A percentile compares a stretch with the other conserved stretches of the same genome.
phyloP scores from a whole-genome alignment of 2,888 invertebrate genomes.

The Tetramorium bicarinatum region DNA sequence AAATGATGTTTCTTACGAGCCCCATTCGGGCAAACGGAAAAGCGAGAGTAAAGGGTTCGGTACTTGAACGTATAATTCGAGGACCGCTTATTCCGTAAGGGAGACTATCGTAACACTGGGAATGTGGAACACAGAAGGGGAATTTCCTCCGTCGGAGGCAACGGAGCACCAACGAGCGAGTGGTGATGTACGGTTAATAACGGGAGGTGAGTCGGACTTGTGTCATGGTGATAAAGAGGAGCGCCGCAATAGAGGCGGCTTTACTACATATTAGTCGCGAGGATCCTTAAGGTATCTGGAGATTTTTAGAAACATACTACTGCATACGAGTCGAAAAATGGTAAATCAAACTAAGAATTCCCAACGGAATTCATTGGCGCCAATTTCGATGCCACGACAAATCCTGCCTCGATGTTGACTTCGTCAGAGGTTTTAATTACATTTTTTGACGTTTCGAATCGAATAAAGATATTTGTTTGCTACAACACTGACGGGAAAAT shows the following conservation, averaged over 20 bases:
- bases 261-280: slow-evolving; percentile 73
- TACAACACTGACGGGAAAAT: background rate
- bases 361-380: background rate
- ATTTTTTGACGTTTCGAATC: background rate
- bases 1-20: slow-evolving; percentile 9
- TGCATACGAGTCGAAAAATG: background rate
- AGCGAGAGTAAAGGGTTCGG: background rate
- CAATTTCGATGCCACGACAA: background rate
- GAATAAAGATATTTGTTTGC: background rate
- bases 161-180: slow-evolving; percentile 47
- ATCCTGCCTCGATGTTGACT: background rate
- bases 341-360: slow-evolving; percentile 3
- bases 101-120: background rate
- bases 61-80: slow-evolving; percentile 28
- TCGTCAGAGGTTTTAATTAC: background rate
- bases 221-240: slow-evolving; percentile 56
- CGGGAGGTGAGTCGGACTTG: slow-evolving; percentile 55
- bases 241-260: slow-evolving; percentile 48
- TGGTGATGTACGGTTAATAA: slow-evolving; percentile 78
- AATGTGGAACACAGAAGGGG: slow-evolving; percentile 65
- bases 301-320: slow-evolving; percentile 48
- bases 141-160: slow-evolving; percentile 65
- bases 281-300: slow-evolving; percentile 55
- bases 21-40: background rate
- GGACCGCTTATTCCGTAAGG: slow-evolving; percentile 13